Evolutionary conservation across 1,140 invertebrate species (phyloP).

Genomic region (Diorhabda sublineata): DNA sequence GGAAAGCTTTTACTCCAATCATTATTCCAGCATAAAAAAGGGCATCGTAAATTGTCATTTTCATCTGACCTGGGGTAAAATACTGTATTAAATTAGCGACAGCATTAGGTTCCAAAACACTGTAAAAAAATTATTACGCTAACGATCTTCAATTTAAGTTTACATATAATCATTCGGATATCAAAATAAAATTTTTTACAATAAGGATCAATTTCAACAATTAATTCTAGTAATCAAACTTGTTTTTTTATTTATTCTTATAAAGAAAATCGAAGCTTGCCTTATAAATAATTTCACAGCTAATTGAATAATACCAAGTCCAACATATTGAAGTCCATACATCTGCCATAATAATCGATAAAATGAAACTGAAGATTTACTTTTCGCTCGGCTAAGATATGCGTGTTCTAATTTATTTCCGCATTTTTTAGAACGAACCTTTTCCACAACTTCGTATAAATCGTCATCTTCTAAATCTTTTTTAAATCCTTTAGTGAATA

Average conservation of each 20-base stretch:
- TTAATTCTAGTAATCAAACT: too few relatives aligned
- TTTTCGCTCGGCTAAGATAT: constrained; percentile 14
- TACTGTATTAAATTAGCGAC: constrained; percentile 65
- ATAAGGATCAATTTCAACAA: too few relatives aligned
- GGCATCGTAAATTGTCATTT: constrained; percentile 52
- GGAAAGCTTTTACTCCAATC: constrained; percentile 55
- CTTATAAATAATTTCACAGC: neutral
- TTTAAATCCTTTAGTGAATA: constrained; percentile 31
- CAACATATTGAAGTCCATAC: constrained; percentile 30
- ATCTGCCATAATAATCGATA: constrained; percentile 23
- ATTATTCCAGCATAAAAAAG: constrained; percentile 63
- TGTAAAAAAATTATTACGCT: constrained; percentile 45
- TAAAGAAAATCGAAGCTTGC: neutral
- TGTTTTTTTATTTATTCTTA: neutral
- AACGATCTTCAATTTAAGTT: too few relatives aligned
- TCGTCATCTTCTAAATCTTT: constrained; percentile 36
- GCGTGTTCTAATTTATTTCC: constrained; percentile 31
- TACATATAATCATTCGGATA: too few relatives aligned
- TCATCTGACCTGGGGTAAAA: constrained; percentile 52
- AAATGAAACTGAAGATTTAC: constrained; percentile 18
- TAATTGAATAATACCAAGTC: constrained; percentile 14
- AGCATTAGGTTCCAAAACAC: constrained; percentile 65
- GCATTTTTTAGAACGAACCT: constrained; percentile 27
- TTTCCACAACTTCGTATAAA: constrained; percentile 33
- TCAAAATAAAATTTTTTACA: too few relatives aligned